Base-by-base conservation (phyloP, 2,113 vertebrate genomes). In the Poecile atricapillus region DNA sequence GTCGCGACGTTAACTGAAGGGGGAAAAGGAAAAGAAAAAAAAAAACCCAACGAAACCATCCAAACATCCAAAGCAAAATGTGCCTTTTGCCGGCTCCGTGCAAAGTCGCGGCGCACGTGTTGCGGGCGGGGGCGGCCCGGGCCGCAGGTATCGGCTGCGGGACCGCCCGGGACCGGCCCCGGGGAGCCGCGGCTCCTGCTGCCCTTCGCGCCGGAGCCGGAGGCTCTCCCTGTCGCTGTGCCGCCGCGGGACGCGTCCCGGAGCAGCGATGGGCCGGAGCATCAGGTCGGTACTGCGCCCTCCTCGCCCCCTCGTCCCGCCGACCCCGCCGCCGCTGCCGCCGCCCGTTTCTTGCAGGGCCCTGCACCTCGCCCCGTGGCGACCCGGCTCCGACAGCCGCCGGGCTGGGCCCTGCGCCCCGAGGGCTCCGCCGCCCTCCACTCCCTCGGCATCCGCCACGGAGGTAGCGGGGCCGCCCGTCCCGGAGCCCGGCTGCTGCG, bases 201-300 rank as follows among this genome's bases (percentile, higher is more conserved):
- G 76, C 50, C 33, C n/a, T 46, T 55, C 27, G 7, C 14, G 5
- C 50, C 73, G 41, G 53, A 62, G 8, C 39, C 41, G 39, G 31
- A 41, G 7, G 6, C 15, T 12, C 35, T 44, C 24, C 47, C 30
- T 47, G 83, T 44, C 2, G 33, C 56, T 63, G 67, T 30, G 70
- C 37, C 53, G 49, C 76, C 60, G 86, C 55, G 91, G 84, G 94
- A 90, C 81, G 58, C 64, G 47, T 19, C 73, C 75, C 69, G 89
- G 83, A 90, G 94, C 89, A 52, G 67, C 77, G 94, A 92, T 28
- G 59, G 87, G 94, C 92, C 47, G 53, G 92, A 91, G 92, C 93
- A 92, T 55, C 95, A 97, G 96, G 96, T 97, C 89, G 94, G 96
- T 96, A 94, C 87, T 78, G 78, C 53, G 7, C 85, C 76, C 39